Conservation (phyloP, 2,797 vertebrate species). For the Telmatherina bonti region DNA sequence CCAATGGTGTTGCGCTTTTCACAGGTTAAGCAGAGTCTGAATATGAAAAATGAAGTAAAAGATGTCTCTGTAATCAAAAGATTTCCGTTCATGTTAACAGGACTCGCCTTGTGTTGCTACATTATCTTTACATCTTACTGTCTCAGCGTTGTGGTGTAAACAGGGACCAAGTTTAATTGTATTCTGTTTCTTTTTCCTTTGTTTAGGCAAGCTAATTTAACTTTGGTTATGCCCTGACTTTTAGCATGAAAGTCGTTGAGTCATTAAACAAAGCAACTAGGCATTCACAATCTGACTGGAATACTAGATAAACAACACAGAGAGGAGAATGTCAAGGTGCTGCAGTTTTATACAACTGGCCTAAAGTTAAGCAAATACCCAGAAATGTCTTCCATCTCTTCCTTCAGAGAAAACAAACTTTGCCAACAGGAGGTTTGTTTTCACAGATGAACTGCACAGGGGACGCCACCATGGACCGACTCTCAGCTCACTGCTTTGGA, state of each 20-base stretch:
- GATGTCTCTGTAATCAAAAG: too few species aligned
- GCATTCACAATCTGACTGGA: not conserved
- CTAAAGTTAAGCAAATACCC: constrained; percentile 51
- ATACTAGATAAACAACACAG: not conserved
- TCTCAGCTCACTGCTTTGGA: constrained; percentile 83
- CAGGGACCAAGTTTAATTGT: too few species aligned
- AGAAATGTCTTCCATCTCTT: constrained; percentile 59
- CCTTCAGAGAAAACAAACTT: constrained; percentile 68
- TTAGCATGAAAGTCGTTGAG: not conserved
- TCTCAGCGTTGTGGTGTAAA: too few species aligned
- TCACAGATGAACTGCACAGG: constrained; percentile 88
- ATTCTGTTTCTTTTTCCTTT: too few species aligned
- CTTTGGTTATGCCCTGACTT: not conserved
- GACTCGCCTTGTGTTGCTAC: too few species aligned
- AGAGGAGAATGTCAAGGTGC: not conserved
- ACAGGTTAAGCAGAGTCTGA: too few species aligned
- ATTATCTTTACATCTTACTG: too few species aligned
- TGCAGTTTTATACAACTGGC: constrained; percentile 22
- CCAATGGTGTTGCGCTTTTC: too few species aligned
- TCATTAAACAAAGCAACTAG: not conserved
- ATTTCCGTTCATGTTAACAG: too few species aligned
- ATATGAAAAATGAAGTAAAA: too few species aligned
- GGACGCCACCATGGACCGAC: constrained; percentile 63
- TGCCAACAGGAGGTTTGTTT: constrained; percentile 71
- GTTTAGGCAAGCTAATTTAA: not conserved